These are phyloP conservation scores for Diarsia rubi DNA, from an alignment of 2,888 invertebrate genomes.

Conservation along the genomic window DNA sequence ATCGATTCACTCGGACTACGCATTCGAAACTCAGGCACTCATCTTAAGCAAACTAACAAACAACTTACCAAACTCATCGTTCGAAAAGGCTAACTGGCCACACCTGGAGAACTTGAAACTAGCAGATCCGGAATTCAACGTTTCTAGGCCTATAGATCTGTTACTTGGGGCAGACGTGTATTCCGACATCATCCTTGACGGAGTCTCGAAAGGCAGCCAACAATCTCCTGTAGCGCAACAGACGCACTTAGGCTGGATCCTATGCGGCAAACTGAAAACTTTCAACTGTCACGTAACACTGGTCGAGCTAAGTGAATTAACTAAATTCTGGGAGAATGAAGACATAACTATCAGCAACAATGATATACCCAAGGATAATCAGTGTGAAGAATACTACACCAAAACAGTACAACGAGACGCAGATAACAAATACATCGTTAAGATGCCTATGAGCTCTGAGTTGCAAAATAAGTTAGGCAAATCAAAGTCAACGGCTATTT, in stretches of 20 bases:
- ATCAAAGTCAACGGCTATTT: conserved; percentile 25
- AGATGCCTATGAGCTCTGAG: conserved; percentile 8
- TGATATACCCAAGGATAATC: conserved; percentile 9
- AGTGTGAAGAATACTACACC: conserved; percentile 26
- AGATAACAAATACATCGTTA: conserved; percentile 32
- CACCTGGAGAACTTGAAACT: conserved; percentile 13
- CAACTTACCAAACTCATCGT: conserved; percentile 10
- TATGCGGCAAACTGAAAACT: conserved; percentile 42
- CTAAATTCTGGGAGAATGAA: conserved; percentile 37
- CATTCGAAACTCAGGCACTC: conserved; percentile 10
- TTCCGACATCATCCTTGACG: conserved; percentile 12
- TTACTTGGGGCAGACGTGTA: conserved; percentile 18
- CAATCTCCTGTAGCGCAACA: conserved; percentile 40
- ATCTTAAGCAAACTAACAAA: conserved; percentile 14
- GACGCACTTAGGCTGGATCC: conserved; percentile 38
- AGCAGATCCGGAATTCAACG: conserved; percentile 15
- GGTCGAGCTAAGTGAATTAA: conserved; percentile 1
- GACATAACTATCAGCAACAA: conserved; percentile 11
- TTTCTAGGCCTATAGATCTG: neutral
- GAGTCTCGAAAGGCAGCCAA: conserved; percentile 2
- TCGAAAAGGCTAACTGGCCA: conserved; percentile 11
- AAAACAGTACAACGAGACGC: conserved; percentile 12
- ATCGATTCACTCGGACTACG: conserved; percentile 13
- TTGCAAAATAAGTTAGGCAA: conserved; percentile 17
- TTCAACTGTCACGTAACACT: conserved; percentile 28